Base-by-base conservation (phyloP, 1,140 invertebrate genomes). In the Zaprionus capensis region DNA sequence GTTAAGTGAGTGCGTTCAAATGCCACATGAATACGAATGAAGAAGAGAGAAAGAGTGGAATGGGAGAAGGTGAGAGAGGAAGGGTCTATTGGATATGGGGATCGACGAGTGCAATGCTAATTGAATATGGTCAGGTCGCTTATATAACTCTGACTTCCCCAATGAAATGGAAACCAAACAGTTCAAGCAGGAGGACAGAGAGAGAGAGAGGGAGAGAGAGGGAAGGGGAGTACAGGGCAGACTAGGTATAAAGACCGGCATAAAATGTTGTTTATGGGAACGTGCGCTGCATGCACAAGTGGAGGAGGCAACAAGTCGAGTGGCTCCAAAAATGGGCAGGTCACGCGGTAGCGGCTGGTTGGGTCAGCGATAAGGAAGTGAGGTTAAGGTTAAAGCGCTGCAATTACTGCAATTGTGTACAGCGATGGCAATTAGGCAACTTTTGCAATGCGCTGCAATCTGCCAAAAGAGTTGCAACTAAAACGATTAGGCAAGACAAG, bases 201-300 rank as follows among this genome's bases (percentile, higher is more conserved):
- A n/a, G 5, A 12, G 26, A 7, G 28, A 28, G 28, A 28, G 28
- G 57, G 20, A n/a, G 49, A 1, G n/a, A 2, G 20, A 1, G 24
- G 26, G 26, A 28, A 11, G 31, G 55, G 17, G 69, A 46, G 17
- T 34, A 53, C 55, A 55, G 66, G 53, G 75, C 44, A 71, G 57
- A 78, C 82, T 78, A 57, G 74, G 59, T 71, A 87, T 86, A 80
- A 86, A 87, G 72, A 80, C 62, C 66, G 76, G 80, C 84, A 80
- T 87, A 82, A 87, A 87, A 71, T 58, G 84, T 71, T 83, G 84
- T 80, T 86, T 80, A 80, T 80, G 46, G 44, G 70, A 58, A 86
- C 83, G 83, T 86, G 83, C 57, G 55, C 26, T 51, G 84, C 67
- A 71, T 86, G 44, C 49, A 61, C 22, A 71, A 75, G 46, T 20